Conservation (phyloP, 1,140 invertebrate genomes). For the Adoxophyes honmai region DNA sequence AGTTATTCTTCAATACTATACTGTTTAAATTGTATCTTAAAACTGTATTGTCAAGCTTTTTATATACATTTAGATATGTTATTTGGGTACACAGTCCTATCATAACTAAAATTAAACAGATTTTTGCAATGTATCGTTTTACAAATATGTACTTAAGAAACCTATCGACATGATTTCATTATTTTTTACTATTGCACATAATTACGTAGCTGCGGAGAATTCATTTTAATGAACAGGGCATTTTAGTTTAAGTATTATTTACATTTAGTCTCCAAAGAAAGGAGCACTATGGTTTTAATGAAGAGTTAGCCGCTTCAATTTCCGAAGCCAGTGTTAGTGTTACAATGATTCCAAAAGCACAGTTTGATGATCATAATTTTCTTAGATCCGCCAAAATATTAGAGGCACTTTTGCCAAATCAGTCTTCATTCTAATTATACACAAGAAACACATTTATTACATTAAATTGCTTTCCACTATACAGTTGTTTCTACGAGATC, state of each 20-base stretch:
- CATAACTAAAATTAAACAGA: background rate
- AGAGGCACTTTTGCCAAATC: slow-evolving; percentile 62
- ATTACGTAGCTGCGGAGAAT: background rate
- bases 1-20: slow-evolving; percentile 1
- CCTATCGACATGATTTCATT: background rate
- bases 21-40: slow-evolving; percentile 53
- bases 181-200: background rate
- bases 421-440: slow-evolving; percentile 59
- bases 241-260: slow-evolving; percentile 2
- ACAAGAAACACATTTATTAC: slow-evolving; percentile 28
- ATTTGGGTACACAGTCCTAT: slow-evolving; percentile 39
- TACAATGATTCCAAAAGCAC: background rate
- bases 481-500: slow-evolving; percentile 82
- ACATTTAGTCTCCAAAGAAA: background rate
- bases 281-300: no score
- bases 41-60: slow-evolving; percentile 74
- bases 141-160: no score
- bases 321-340: background rate
- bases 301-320: no score
- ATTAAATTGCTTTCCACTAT: slow-evolving; percentile 37
- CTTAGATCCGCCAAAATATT: slow-evolving; percentile 23
- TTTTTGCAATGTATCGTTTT: no score
- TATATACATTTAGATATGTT: slow-evolving; percentile 75
- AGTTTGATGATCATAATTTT: background rate
- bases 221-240: no score